Evolutionary conservation across 1,140 invertebrate species (phyloP), one percentile per base, ranked within the genome.

Genomic region (Ceratitis capitata): DNA sequence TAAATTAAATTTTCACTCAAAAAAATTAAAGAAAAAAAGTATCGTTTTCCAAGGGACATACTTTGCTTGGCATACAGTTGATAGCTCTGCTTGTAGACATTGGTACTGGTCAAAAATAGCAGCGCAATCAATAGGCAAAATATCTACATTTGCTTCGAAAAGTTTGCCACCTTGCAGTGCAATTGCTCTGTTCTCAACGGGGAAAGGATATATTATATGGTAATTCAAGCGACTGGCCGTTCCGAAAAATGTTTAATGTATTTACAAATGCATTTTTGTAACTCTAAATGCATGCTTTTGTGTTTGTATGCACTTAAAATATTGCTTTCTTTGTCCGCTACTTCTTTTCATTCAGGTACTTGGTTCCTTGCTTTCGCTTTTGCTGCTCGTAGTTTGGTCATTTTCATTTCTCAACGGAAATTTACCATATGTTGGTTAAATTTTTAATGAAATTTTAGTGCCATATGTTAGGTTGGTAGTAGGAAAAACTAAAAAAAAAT

Each of bases 371-470:
- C 10, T 26, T 61, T 7, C 51, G 14, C 9, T 61, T n/a, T 19
- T 26, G 23, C 29, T 61, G 56, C 23, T 61, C 7, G n/a, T 26
- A 26, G 23, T 61, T 61, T 78, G 69, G 69, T 78, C 69, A 78
- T 78, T n/a, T 78, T 78, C 42, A 78, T 78, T 78, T 78, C 69
- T 78, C 32, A 32, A 35, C 42, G 69, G 32, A 78, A 78, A 78
- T 78, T 78, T 78, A 45, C 69, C 69, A 78, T 78, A 45, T 78
- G 69, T 78, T 78, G n/a, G 1, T 78, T 78, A 78, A 78, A 78
- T 78, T 78, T 78, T 78, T 78, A 78, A 78, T 78, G 69, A 78
- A 78, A 78, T 78, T 39, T 78, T 78, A 78, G 32, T 78, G 42
- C 69, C 69, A 78, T 45, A 78, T 29, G 42, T 6, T 61, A 26